Percentiles rank a stretch among this genome's conserved stretches.
phyloP scores from a whole-genome alignment of 2,113 vertebrate species.

The Podarcis muralis region DNA sequence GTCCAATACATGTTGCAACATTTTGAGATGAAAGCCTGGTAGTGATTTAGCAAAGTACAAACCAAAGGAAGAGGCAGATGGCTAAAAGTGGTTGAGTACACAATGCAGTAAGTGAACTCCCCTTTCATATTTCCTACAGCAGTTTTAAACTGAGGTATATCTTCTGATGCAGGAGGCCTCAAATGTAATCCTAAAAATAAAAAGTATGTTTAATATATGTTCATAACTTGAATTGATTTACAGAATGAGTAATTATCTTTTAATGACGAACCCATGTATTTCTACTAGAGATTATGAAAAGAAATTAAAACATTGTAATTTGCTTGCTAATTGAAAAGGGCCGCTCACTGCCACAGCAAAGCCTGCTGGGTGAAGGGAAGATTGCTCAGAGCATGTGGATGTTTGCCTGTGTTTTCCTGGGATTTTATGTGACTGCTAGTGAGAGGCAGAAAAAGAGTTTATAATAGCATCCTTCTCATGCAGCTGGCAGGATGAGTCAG shows the following conservation, averaged over 20 bases:
- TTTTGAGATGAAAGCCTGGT: neutral
- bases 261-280: slow-evolving; percentile 24
- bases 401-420: neutral
- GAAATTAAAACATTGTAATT: slow-evolving; percentile 17
- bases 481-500: neutral
- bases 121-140: slow-evolving; percentile 7
- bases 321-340: slow-evolving; percentile 36
- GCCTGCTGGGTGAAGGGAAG: neutral
- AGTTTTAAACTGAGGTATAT: slow-evolving; percentile 7
- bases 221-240: slow-evolving; percentile 25
- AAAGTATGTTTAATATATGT: neutral
- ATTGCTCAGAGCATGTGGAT: neutral
- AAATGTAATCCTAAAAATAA: slow-evolving; percentile 18
- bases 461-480: neutral
- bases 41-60: neutral
- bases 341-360: neutral
- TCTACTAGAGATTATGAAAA: slow-evolving; percentile 26
- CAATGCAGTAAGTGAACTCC: slow-evolving; percentile 3
- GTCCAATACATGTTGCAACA: neutral
- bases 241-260: slow-evolving; percentile 19
- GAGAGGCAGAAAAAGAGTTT: neutral
- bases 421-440: neutral
- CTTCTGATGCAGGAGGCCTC: neutral
- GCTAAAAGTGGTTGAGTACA: neutral
- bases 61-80: neutral